A percentile compares a stretch with the other conserved stretches of the same genome.
Evolutionary conservation across 2,113 vertebrate genomes (phyloP).

Genomic region (Isurus oxyrinchus): DNA sequence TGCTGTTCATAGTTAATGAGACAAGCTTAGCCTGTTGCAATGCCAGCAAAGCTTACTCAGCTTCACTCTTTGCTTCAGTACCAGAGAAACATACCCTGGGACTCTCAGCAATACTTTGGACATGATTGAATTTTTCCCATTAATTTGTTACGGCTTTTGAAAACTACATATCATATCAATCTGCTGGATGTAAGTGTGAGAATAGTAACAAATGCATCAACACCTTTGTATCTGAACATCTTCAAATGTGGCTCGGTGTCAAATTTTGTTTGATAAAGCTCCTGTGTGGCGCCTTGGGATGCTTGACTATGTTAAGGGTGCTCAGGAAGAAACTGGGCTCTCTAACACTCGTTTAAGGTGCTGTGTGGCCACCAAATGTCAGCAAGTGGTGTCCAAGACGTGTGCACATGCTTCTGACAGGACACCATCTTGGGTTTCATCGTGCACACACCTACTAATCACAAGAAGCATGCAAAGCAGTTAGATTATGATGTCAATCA

Average conservation of each 20-base stretch:
- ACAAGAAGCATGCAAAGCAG: no score
- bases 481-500: no score
- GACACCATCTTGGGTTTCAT: no score
- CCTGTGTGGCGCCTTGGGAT: not conserved
- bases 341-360: not conserved
- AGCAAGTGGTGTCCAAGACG: no score
- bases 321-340: not conserved
- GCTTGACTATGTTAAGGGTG: not conserved
- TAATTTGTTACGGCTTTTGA: not conserved
- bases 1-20: not conserved
- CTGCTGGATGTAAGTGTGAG: not conserved
- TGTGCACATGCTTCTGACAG: no score
- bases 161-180: not conserved
- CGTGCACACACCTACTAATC: no score
- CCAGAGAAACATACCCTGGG: not conserved
- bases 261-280: not conserved
- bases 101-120: not conserved
- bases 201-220: not conserved
- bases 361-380: no score
- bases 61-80: not conserved
- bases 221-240: not conserved
- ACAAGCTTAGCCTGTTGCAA: not conserved
- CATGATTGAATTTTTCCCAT: slow-evolving; percentile 3
- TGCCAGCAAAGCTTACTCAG: not conserved
- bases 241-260: not conserved